Evolutionary conservation across 2,888 invertebrate species (phyloP).

Genomic region (Lasius platythorax): DNA sequence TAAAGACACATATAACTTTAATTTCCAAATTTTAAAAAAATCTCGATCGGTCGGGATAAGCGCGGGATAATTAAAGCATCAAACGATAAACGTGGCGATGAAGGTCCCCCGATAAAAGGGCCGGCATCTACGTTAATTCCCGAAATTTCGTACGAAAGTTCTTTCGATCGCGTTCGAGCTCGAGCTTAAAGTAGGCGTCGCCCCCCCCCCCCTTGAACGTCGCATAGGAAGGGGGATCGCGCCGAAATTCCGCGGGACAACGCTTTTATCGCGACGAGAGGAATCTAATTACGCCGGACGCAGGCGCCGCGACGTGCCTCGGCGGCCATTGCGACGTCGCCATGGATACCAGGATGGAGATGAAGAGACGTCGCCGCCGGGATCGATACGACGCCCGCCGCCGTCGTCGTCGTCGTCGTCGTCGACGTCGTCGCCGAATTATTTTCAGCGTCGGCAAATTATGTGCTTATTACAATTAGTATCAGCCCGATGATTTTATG

Average conservation of each 20-base stretch:
- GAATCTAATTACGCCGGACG: conserved; percentile 76
- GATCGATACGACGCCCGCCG: conserved; percentile 27
- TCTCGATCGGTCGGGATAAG: too few relatives aligned
- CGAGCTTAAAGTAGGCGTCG: conserved; percentile 35
- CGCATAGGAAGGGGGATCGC: conserved; percentile 35
- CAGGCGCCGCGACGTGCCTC: conserved; percentile 77
- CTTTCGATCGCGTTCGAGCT: conserved; percentile 1
- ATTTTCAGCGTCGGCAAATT: conserved; percentile 16
- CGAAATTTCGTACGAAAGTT: not conserved
- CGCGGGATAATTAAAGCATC: too few relatives aligned
- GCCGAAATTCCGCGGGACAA: conserved; percentile 57
- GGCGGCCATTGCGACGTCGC: conserved; percentile 82
- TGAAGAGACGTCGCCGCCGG: conserved; percentile 58
- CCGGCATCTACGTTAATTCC: not conserved
- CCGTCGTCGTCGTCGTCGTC: not conserved
- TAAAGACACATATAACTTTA: too few relatives aligned
- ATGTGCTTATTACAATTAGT: not conserved
- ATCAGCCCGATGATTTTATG: not conserved
- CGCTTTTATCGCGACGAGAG: conserved; percentile 57
- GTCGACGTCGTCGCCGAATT: conserved; percentile 17
- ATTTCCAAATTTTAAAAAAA: too few relatives aligned
- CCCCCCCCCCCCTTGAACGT: not conserved
- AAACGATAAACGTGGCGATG: too few relatives aligned
- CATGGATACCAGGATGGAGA: conserved; percentile 83
- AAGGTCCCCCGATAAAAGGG: too few relatives aligned